Conservation (phyloP, 2,888 invertebrate species). For the Hydroisotoma schaefferi region DNA sequence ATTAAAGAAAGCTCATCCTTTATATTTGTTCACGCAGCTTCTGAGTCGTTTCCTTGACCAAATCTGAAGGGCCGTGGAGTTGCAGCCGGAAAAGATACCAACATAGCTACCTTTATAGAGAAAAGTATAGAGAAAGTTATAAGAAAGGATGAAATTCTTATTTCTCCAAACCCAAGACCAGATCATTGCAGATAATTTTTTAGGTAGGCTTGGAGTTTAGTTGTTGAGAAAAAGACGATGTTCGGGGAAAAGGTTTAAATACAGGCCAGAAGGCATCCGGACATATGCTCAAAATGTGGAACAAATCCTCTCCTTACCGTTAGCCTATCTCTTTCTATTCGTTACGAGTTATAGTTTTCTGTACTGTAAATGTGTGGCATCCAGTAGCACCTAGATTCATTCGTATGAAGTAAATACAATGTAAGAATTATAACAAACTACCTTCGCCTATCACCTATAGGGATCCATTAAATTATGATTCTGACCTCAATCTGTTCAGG, state of each 20-base stretch:
- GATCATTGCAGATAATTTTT: conserved; percentile 3
- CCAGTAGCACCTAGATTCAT: too few species aligned
- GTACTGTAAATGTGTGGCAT: too few species aligned
- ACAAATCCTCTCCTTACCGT: conserved; percentile 10
- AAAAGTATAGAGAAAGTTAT: too few species aligned
- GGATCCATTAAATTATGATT: conserved; percentile 29
- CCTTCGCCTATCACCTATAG: conserved; percentile 1
- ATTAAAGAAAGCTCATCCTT: too few species aligned
- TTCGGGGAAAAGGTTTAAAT: conserved; percentile 12
- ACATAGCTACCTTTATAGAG: too few species aligned
- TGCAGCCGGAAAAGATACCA: too few species aligned
- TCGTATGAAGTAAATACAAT: not conserved
- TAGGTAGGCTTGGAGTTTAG: not conserved
- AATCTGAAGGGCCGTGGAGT: too few species aligned
- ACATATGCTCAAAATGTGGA: conserved; percentile 14
- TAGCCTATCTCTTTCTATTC: not conserved
- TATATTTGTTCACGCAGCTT: too few species aligned
- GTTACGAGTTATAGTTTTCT: too few species aligned
- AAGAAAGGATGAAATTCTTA: too few species aligned
- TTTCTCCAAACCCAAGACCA: not conserved
- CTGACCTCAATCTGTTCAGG: conserved; percentile 27
- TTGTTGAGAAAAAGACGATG: conserved; percentile 1
- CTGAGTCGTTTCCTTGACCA: too few species aligned
- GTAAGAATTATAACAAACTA: not conserved
- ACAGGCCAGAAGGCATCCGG: conserved; percentile 14